Percentiles rank a stretch among this genome's conserved stretches.
These are phyloP conservation scores for Trachythela sp. DNA, from an alignment of 64 coral and sea anemone species.

Conservation along the genomic window DNA sequence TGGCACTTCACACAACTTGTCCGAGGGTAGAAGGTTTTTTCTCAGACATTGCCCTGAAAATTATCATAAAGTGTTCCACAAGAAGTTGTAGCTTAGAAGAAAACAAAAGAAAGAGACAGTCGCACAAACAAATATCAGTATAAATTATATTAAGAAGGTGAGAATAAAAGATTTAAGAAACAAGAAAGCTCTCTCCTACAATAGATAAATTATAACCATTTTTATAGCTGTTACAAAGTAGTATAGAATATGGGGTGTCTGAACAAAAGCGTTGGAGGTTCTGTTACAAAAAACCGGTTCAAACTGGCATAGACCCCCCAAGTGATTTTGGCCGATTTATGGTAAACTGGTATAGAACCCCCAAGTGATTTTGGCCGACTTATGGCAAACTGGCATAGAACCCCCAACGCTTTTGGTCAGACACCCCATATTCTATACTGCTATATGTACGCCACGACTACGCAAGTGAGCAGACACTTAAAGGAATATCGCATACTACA, in stretches of 20 bases:
- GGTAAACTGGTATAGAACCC: too few species aligned
- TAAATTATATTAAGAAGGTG: neutral
- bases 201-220: neutral
- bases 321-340: too few species aligned
- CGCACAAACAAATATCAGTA: neutral
- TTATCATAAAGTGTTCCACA: constrained; percentile 28
- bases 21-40: constrained; percentile 38
- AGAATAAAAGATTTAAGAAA: neutral
- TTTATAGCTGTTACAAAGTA: neutral
- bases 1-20: neutral
- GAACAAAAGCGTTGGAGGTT: neutral
- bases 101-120: neutral
- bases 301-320: neutral
- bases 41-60: constrained; percentile 37
- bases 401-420: too few species aligned
- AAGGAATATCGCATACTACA: too few species aligned
- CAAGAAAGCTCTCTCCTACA: neutral
- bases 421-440: too few species aligned
- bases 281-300: neutral
- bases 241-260: too few species aligned
- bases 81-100: neutral
- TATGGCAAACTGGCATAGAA: too few species aligned
- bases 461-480: too few species aligned
- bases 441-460: too few species aligned
- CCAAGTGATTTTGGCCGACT: too few species aligned